Percentiles rank a stretch among this genome's conserved stretches.
phyloP scores from a whole-genome alignment of 2,797 vertebrate genomes.

The Pitangus sulphuratus region DNA sequence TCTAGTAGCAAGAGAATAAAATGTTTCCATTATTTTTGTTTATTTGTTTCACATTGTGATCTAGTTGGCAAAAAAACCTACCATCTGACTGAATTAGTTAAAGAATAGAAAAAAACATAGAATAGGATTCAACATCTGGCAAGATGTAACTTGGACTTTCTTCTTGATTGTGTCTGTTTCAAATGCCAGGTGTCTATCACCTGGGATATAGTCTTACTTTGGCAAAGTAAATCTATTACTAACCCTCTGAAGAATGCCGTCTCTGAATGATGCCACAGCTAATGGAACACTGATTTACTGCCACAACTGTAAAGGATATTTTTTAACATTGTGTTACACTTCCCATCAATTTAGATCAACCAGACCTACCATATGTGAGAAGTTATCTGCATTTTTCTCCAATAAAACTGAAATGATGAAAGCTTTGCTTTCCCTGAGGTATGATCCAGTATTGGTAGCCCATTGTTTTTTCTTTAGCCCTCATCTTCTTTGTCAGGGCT shows the following conservation, averaged over 20 bases:
- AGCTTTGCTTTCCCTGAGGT: conserved; percentile 66
- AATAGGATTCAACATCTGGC: conserved; percentile 49
- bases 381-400: conserved; percentile 73
- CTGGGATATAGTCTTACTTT: conserved; percentile 51
- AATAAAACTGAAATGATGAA: conserved; percentile 74
- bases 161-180: conserved; percentile 39
- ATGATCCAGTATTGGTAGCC: conserved; percentile 51
- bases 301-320: conserved; percentile 64
- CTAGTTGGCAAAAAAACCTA: neutral
- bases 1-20: neutral
- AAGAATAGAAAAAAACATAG: conserved; percentile 26
- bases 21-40: neutral
- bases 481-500: conserved; percentile 53
- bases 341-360: conserved; percentile 71
- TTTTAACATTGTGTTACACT: conserved; percentile 67
- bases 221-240: conserved; percentile 63
- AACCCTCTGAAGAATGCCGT: conserved; percentile 67
- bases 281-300: conserved; percentile 68
- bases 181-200: conserved; percentile 70
- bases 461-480: conserved; percentile 42
- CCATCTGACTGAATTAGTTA: conserved; percentile 8
- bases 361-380: conserved; percentile 74
- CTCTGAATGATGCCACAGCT: conserved; percentile 57
- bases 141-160: conserved; percentile 37
- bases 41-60: neutral